These are phyloP conservation scores for Drosophila picticornis DNA, from an alignment of 2,888 invertebrate species.

Conservation along the genomic window DNA sequence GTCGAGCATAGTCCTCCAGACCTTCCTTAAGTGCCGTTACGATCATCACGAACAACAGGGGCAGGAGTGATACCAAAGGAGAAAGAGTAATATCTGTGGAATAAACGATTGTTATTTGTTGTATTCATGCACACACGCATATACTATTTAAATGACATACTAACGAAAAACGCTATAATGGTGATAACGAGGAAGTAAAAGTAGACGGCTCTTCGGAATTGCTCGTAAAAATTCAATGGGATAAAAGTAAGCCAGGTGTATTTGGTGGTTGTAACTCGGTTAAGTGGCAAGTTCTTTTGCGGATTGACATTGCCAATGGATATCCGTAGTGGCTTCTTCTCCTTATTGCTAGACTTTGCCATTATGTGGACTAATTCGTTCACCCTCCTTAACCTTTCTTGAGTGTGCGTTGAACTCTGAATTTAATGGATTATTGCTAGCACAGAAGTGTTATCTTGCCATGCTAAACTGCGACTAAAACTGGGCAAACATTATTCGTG, in stretches of 20 bases:
- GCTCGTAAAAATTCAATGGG: constrained; percentile 92
- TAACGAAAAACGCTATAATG: constrained; percentile 89
- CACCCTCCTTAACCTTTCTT: background rate
- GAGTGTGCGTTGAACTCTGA: background rate
- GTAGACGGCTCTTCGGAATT: constrained; percentile 93
- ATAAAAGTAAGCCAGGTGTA: constrained; percentile 92
- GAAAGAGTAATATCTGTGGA: constrained; percentile 90
- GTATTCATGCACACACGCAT: too few relatives aligned
- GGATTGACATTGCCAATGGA: constrained; percentile 32
- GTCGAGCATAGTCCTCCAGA: constrained; percentile 93
- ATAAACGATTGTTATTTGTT: background rate
- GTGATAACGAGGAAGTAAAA: constrained; percentile 93
- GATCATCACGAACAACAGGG: constrained; percentile 91
- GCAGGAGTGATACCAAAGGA: constrained; percentile 90
- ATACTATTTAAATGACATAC: constrained; percentile 83
- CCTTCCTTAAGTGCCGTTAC: constrained; percentile 93
- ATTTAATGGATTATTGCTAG: constrained; percentile 25
- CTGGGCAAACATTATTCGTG: constrained; percentile 19
- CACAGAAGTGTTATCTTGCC: constrained; percentile 45
- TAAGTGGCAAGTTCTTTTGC: constrained; percentile 60
- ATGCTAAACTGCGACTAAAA: constrained; percentile 53
- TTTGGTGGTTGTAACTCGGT: constrained; percentile 89
- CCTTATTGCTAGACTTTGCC: constrained; percentile 1
- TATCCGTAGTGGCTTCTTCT: constrained; percentile 46
- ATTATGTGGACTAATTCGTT: constrained; percentile 5